These are phyloP conservation scores for Heliconius melpomene DNA, from an alignment of 1,140 invertebrate species.

Conservation along the genomic window DNA sequence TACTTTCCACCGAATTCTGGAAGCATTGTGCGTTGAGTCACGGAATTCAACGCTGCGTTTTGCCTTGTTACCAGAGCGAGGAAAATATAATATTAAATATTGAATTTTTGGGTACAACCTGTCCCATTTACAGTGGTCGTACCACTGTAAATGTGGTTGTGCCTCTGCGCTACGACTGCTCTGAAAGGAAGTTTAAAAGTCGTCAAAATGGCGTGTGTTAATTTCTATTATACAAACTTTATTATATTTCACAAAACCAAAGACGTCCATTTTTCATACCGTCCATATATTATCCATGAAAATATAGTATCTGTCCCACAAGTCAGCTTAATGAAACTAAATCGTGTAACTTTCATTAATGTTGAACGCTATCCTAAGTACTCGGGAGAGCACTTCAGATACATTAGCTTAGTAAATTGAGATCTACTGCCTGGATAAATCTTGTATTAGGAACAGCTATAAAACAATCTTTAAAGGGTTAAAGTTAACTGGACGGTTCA, in stretches of 20 bases:
- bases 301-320: neutral
- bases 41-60: too few relatives aligned
- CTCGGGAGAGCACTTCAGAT: constrained; percentile 18
- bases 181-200: too few relatives aligned
- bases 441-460: neutral
- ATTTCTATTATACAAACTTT: too few relatives aligned
- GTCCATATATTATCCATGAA: neutral
- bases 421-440: neutral
- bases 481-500: neutral
- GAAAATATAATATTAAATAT: too few relatives aligned
- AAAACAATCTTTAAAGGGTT: neutral
- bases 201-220: too few relatives aligned
- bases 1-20: too few relatives aligned
- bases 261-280: neutral
- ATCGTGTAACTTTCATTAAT: constrained; percentile 17
- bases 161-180: too few relatives aligned
- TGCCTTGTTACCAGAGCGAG: too few relatives aligned
- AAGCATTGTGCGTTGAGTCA: too few relatives aligned
- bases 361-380: constrained; percentile 17
- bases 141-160: too few relatives aligned
- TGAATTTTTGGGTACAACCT: too few relatives aligned
- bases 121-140: too few relatives aligned
- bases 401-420: constrained; percentile 16
- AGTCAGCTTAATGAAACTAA: constrained; percentile 20
- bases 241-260: neutral